phyloP scores from a whole-genome alignment of 2,113 vertebrate genomes.

The Serinus canaria region DNA sequence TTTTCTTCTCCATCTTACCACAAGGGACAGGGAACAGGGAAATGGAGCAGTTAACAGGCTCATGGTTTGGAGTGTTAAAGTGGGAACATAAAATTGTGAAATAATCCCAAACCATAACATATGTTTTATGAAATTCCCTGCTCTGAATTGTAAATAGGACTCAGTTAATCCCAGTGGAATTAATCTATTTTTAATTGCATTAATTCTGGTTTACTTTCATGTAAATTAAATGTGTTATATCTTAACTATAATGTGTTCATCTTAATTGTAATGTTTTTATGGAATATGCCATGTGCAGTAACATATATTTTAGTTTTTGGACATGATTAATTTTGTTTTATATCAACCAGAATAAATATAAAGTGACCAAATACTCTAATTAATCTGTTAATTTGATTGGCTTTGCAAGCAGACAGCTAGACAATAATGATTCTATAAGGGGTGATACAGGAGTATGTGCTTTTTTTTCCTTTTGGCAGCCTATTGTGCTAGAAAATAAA shows the following conservation, averaged over 20 bases:
- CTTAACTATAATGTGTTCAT: background rate
- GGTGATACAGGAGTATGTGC: accelerated
- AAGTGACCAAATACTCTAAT: background rate
- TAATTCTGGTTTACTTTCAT: background rate
- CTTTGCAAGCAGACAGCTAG: background rate
- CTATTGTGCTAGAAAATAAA: background rate
- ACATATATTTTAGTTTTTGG: background rate
- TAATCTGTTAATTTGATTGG: background rate
- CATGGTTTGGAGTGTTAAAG: background rate
- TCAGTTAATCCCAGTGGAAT: background rate
- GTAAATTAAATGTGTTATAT: background rate
- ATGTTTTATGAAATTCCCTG: background rate
- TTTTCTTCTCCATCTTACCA: background rate
- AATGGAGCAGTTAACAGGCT: background rate
- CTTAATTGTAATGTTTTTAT: background rate
- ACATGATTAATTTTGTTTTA: background rate
- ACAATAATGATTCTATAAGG: background rate
- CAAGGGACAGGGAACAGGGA: background rate
- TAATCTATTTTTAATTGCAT: background rate
- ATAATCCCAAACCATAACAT: background rate
- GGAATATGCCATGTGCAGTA: background rate
- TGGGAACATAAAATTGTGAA: background rate
- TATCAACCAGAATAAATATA: background rate
- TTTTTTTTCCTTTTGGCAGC: background rate
- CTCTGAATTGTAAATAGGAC: background rate